Evolutionary conservation across 2,888 invertebrate genomes (phyloP).

Genomic region (Eledone cirrhosa): DNA sequence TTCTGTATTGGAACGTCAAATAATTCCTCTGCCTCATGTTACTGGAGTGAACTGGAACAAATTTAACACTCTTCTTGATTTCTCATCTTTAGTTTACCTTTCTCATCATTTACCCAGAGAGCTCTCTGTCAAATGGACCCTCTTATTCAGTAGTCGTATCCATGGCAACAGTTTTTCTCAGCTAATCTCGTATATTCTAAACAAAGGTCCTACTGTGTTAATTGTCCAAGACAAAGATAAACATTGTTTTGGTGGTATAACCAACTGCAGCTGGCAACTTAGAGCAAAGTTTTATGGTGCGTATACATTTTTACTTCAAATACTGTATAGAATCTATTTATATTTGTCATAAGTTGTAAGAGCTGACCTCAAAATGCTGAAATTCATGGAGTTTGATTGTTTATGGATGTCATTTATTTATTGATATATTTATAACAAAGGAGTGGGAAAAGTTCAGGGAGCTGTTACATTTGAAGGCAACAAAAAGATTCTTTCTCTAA

Average conservation of each 20-base stretch:
- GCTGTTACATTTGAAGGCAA: too few relatives aligned
- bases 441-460: too few relatives aligned
- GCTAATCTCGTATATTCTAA: conserved; percentile 49
- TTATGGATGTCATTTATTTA: background rate
- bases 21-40: conserved; percentile 30
- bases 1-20: background rate
- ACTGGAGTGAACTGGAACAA: conserved; percentile 46
- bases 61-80: conserved; percentile 50
- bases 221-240: conserved; percentile 80
- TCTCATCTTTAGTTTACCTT: conserved; percentile 67
- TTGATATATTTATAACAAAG: background rate
- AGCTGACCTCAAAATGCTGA: too few relatives aligned
- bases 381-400: too few relatives aligned
- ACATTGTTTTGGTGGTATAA: conserved; percentile 90
- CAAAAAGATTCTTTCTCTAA: too few relatives aligned
- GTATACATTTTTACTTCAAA: background rate
- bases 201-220: conserved; percentile 74
- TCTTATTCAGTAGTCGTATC: conserved; percentile 73
- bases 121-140: conserved; percentile 83
- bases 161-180: conserved; percentile 87
- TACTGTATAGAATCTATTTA: background rate
- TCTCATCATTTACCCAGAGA: conserved; percentile 82
- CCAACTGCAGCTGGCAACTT: conserved; percentile 80
- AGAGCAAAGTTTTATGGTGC: conserved; percentile 80
- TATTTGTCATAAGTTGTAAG: background rate